These are phyloP conservation scores for Nasua narica DNA, from an alignment of 2,797 vertebrate species.

Conservation along the genomic window DNA sequence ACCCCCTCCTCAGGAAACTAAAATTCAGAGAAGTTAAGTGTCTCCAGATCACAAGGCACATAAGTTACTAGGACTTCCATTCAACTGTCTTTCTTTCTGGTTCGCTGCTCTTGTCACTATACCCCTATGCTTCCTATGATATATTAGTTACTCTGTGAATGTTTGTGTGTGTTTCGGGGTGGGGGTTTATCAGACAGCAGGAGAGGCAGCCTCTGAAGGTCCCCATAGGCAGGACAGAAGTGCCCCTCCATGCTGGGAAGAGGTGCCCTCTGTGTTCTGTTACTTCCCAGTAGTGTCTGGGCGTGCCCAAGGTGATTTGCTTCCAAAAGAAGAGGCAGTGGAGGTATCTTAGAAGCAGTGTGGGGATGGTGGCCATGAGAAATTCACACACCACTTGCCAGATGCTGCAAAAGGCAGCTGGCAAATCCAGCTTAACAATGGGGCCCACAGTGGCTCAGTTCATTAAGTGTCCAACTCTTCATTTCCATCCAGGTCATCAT, in stretches of 20 bases:
- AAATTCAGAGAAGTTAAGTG: neutral
- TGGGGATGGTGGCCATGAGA: neutral
- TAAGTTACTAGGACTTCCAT: neutral
- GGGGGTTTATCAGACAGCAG: neutral
- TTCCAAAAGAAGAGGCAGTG: neutral
- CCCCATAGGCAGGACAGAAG: neutral
- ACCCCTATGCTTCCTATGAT: neutral
- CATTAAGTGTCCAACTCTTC: neutral
- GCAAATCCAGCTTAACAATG: neutral
- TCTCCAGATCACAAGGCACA: neutral
- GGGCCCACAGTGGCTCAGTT: neutral
- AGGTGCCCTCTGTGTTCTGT: neutral
- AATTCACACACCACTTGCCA: neutral
- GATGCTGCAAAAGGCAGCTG: neutral
- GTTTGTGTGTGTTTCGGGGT: neutral
- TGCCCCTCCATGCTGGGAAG: neutral
- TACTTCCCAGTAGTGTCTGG: neutral
- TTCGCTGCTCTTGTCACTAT: neutral
- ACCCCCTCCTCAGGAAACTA: neutral
- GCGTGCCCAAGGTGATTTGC: neutral
- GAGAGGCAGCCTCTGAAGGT: neutral
- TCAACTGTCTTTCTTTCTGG: neutral
- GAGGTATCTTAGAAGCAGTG: neutral
- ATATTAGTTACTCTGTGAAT: neutral
- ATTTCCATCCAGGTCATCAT: neutral